phyloP scores from a whole-genome alignment of 2,797 vertebrate species.

The Muscicapa comitata region DNA sequence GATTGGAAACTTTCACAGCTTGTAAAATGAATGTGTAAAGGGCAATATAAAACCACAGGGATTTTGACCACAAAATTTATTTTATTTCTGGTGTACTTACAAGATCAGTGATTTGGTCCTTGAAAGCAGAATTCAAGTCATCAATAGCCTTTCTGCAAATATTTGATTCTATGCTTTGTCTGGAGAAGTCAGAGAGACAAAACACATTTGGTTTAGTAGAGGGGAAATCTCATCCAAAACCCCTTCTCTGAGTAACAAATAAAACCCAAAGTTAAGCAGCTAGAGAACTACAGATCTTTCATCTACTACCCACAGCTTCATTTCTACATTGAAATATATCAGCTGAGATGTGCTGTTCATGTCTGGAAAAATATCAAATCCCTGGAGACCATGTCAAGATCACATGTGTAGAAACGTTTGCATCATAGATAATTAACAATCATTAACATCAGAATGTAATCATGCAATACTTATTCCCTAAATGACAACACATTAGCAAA shows the following conservation, averaged over 20 bases:
- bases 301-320: neutral
- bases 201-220: neutral
- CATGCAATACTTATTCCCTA: neutral
- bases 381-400: neutral
- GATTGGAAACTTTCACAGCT: neutral
- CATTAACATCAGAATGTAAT: neutral
- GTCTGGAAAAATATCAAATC: neutral
- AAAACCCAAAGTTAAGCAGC: neutral
- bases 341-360: neutral
- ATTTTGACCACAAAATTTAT: neutral
- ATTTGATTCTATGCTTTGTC: conserved; percentile 57
- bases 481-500: neutral
- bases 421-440: neutral
- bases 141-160: conserved; percentile 52
- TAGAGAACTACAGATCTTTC: neutral
- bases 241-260: neutral
- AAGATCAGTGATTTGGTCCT: conserved; percentile 65
- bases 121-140: conserved; percentile 66
- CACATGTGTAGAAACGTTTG: neutral
- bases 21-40: neutral
- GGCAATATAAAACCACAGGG: neutral
- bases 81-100: conserved; percentile 62
- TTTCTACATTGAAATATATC: neutral
- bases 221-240: neutral
- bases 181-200: conserved; percentile 38